Evolutionary conservation across 2,113 vertebrate species (phyloP).

Genomic region (Eulacestoma nigropectus): DNA sequence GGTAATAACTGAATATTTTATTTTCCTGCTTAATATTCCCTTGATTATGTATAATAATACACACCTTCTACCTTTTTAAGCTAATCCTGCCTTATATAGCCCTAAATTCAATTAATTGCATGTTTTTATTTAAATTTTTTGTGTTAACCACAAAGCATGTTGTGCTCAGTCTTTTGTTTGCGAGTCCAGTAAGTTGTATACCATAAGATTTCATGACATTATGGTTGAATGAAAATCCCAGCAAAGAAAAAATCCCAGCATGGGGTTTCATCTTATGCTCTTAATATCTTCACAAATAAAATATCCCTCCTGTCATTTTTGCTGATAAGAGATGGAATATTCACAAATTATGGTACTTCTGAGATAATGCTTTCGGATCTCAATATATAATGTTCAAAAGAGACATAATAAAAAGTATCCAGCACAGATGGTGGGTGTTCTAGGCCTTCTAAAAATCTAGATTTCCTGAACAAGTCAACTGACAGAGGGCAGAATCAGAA

Average conservation of each 20-base stretch:
- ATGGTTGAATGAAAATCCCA: background rate
- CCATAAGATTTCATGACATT: background rate
- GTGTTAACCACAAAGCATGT: background rate
- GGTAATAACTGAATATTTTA: background rate
- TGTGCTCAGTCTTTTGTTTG: background rate
- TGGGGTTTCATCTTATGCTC: background rate
- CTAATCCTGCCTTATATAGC: background rate
- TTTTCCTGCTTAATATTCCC: background rate
- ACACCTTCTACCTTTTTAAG: background rate
- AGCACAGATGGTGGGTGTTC: background rate
- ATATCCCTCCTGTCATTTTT: background rate
- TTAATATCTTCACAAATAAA: background rate
- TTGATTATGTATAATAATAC: background rate
- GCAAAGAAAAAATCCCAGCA: too few species aligned
- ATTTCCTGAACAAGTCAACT: background rate
- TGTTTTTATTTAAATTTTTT: background rate
- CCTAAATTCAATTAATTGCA: background rate
- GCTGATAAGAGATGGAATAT: background rate
- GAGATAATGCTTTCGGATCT: background rate
- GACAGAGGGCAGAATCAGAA: background rate
- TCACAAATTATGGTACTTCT: background rate
- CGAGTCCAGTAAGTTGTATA: background rate
- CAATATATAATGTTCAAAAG: background rate
- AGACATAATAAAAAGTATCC: background rate
- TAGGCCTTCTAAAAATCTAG: background rate